Percentiles rank a stretch among this genome's conserved stretches.
These are phyloP conservation scores for Myotis findleyi DNA, from an alignment of 2,797 vertebrate genomes.

Conservation along the genomic window DNA sequence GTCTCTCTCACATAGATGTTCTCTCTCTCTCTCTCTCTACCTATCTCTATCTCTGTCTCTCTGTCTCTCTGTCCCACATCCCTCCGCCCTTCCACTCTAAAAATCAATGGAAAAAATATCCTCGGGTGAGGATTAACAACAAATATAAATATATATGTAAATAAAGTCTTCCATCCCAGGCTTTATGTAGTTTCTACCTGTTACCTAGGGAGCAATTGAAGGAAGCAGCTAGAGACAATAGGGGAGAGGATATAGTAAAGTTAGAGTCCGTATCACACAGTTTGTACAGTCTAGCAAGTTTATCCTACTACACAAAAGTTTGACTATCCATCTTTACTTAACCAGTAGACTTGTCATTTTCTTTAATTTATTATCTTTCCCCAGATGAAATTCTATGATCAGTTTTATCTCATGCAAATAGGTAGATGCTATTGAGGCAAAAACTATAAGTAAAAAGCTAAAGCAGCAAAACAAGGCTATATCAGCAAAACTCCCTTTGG, in stretches of 20 bases:
- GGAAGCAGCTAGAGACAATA: slow-evolving; percentile 31
- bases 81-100: background rate
- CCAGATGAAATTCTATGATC: slow-evolving; percentile 46
- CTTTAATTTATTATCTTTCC: slow-evolving; percentile 56
- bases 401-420: slow-evolving; percentile 54
- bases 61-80: too few species aligned
- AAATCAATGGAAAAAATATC: background rate
- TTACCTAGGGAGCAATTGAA: slow-evolving; percentile 34
- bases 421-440: background rate
- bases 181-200: slow-evolving; percentile 8
- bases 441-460: slow-evolving; percentile 60
- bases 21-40: too few species aligned
- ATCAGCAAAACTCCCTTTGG: slow-evolving; percentile 20
- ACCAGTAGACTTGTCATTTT: slow-evolving; percentile 46
- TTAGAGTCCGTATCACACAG: background rate
- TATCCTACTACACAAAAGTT: background rate
- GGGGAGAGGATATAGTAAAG: background rate
- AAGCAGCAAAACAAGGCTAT: slow-evolving; percentile 40
- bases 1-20: background rate
- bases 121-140: background rate
- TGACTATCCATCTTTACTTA: slow-evolving; percentile 38
- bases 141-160: background rate
- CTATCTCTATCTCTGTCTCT: too few species aligned
- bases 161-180: background rate
- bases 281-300: background rate